Percentiles rank a stretch among this genome's conserved stretches.
phyloP scores from a whole-genome alignment of 1,140 invertebrate species.

The Lucilia sericata region DNA sequence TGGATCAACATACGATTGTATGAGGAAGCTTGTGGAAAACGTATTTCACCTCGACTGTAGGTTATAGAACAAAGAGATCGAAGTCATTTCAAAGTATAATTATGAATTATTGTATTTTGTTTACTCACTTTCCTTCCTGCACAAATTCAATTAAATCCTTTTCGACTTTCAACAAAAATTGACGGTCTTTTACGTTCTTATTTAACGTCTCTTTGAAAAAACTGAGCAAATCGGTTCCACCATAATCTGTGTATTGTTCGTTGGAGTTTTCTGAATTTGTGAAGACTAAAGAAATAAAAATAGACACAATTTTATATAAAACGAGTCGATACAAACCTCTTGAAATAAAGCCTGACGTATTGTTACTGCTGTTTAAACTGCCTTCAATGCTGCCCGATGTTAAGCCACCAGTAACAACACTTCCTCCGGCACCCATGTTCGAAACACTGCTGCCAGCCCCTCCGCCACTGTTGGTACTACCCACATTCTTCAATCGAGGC shows the following conservation, averaged over 20 bases:
- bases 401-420: constrained; percentile 49
- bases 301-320: constrained; percentile 45
- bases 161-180: constrained; percentile 87
- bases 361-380: constrained; percentile 58
- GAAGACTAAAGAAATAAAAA: constrained; percentile 59
- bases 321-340: constrained; percentile 58
- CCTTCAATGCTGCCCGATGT: constrained; percentile 57
- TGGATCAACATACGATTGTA: constrained; percentile 96
- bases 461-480: constrained; percentile 58
- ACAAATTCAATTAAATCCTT: constrained; percentile 86
- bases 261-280: constrained; percentile 80
- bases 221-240: constrained; percentile 83
- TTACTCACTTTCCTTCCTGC: constrained; percentile 82
- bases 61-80: no score
- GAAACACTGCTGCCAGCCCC: constrained; percentile 49
- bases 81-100: constrained; percentile 56
- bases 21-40: constrained; percentile 91
- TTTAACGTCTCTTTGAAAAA: constrained; percentile 93
- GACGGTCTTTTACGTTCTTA: constrained; percentile 87
- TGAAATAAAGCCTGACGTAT: constrained; percentile 66
- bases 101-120: neutral
- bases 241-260: constrained; percentile 82
- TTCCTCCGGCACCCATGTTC: constrained; percentile 28
- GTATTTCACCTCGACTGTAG: constrained; percentile 75
- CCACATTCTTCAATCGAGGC: constrained; percentile 65